Evolutionary conservation across 2,113 vertebrate species (phyloP), one percentile per base, ranked within the genome.

Genomic region (Heteronetta atricapilla): DNA sequence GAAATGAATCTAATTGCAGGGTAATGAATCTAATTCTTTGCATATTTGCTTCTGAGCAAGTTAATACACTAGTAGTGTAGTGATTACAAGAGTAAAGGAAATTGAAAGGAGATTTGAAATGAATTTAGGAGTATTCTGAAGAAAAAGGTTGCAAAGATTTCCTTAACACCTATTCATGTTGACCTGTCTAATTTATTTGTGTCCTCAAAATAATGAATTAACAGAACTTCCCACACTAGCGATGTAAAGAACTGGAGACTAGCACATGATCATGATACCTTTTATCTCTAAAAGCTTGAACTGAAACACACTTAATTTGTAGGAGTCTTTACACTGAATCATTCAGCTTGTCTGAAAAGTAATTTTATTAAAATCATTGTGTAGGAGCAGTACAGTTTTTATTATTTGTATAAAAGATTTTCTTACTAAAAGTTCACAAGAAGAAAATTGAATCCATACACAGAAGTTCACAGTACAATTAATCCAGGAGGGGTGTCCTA

Each of bases 391-490:
- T 67, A 34, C 44, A 82, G 72, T 91, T 77, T 56, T 64, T 91
- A 66, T 5, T 26, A 82, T 95, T 94, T 91, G 42, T 87, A 40
- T 68, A 86, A 58, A 74, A 76, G 26, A 46, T 85, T 91, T 89
- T 60, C 42, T 76, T 93, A 87, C 82, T 91, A 94, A 88, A 92
- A 89, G 72, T 96, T 94, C 59, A 85, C 53, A 53, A 89, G 75
- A 60, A 82, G 44, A 58, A 90, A 95, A 88, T 70, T 46, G 40
- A 86, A 66, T 74, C 36, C 76, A 2, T 88, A 60, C 40, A 58
- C 50, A 74, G 59, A 89, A 88, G 20, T 66, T 77, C 63, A 63
- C 50, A 89, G 33, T 89, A 8, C 9, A 80, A 14, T 79, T 85
- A 8, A 82, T 89, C 36, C 40, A 76, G 64, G 29, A 62, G 20